Evolutionary conservation across 2,113 vertebrate species (phyloP), one percentile per base, ranked within the genome.

Genomic region (Microtus ochrogaster): DNA sequence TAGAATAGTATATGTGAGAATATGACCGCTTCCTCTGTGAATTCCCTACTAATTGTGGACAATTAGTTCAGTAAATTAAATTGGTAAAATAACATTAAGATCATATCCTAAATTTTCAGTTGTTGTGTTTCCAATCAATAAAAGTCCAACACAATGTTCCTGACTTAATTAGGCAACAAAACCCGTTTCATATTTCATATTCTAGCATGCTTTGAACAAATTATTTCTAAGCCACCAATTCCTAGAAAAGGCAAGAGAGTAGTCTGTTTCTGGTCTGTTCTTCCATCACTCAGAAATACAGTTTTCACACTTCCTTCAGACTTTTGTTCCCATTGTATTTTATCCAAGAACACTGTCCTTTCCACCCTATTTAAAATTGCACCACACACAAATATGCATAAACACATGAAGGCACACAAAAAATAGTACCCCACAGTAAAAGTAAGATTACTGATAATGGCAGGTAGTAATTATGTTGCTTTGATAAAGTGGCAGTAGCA

Each of bases 11-110:
- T 24, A 26, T 12, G 41, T 74, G n/a, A 78, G 3, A 19, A 11
- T 90, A 5, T 87, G 19, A 74, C 65, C 76, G 52, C 17, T n/a
- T 47, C 36, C 7, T 82, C n/a, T 93, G n/a, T 85, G 76, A 77
- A 52, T 94, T 90, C 24, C 11, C 68, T 81, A 74, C 24, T n/a
- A n/a, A n/a, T n/a, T 33, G 0, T 28, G 92, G 14, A n/a, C 47
- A 83, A 87, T 93, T 26, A 66, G 49, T 63, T 63, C 30, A 63
- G 26, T n/a, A 84, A 89, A 44, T 89, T 92, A 44, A 96, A 39
- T 1, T 86, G n/a, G 9, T 61, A 94, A 73, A 91, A 39, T 26
- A 73, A 47, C 4, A 14, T 63, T 55, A 70, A 17, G 6, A 5
- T 65, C 21, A 24, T 83, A 68, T 39, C 4, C 44, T 22, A 8